Evolutionary conservation across 2,888 invertebrate genomes (phyloP).

Genomic region (Lasius fuliginosus): DNA sequence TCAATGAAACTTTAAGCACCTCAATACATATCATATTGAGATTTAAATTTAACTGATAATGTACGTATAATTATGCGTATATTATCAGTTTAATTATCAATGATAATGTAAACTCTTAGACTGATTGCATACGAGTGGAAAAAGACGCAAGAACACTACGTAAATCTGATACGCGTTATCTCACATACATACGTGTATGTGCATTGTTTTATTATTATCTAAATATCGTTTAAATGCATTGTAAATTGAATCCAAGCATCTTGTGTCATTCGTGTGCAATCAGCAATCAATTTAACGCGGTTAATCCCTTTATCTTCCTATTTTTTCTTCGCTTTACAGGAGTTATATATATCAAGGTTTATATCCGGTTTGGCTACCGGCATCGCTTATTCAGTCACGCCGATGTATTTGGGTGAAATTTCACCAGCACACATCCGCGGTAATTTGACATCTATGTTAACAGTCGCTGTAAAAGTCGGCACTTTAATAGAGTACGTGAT

Average conservation of each 20-base stretch:
- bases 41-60: neutral
- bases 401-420: slow-evolving; percentile 70
- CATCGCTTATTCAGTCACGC: slow-evolving; percentile 27
- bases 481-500: slow-evolving; percentile 52
- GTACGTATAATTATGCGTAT: neutral
- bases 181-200: neutral
- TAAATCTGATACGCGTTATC: too few relatives aligned
- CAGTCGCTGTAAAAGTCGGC: slow-evolving; percentile 60
- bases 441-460: slow-evolving; percentile 59
- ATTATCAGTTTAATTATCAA: neutral
- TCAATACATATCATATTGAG: neutral
- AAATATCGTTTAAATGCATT: too few relatives aligned
- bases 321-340: slow-evolving; percentile 44
- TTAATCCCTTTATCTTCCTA: neutral
- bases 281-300: neutral
- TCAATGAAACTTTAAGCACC: neutral
- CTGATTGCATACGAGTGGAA: neutral
- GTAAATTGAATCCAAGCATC: too few relatives aligned
- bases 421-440: slow-evolving; percentile 67
- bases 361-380: slow-evolving; percentile 59
- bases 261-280: too few relatives aligned
- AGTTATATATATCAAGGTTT: slow-evolving; percentile 65
- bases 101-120: neutral
- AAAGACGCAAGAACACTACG: too few relatives aligned
- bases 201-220: neutral